Evolutionary conservation across 2,888 invertebrate genomes (phyloP).

Genomic region (Automeris io): DNA sequence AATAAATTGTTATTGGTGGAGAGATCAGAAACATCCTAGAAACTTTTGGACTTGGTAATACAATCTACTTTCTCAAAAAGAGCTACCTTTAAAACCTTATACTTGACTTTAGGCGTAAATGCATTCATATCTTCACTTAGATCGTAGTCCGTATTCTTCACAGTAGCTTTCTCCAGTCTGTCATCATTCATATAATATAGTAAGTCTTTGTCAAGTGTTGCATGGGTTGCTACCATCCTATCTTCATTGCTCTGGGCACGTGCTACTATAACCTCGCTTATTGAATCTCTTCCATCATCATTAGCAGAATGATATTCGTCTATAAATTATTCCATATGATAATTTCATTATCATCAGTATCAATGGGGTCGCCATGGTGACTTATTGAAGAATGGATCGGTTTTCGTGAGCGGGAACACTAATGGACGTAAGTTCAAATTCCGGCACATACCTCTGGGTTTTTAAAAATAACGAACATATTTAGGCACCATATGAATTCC

Average conservation of each 20-base stretch:
- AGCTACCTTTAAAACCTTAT: conserved; percentile 28
- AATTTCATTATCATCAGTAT: too few species aligned
- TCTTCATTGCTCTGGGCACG: neutral
- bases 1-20: too few species aligned
- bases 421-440: too few species aligned
- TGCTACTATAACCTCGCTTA: neutral
- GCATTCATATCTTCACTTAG: neutral
- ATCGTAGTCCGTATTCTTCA: neutral
- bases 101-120: conserved; percentile 21
- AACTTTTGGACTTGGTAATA: neutral
- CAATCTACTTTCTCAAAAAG: neutral
- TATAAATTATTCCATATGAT: too few species aligned
- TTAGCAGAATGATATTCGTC: neutral
- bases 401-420: too few species aligned
- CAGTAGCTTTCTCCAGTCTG: conserved; percentile 2
- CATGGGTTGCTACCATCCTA: neutral
- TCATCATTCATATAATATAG: conserved; percentile 8
- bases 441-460: too few species aligned
- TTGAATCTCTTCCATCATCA: neutral
- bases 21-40: too few species aligned
- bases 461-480: too few species aligned
- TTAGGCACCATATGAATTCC: too few species aligned
- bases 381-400: too few species aligned
- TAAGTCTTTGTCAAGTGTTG: neutral
- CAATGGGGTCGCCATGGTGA: too few species aligned